These are phyloP conservation scores for Psammodynastes pulverulentus DNA, from an alignment of 2,113 vertebrate species.

Conservation along the genomic window DNA sequence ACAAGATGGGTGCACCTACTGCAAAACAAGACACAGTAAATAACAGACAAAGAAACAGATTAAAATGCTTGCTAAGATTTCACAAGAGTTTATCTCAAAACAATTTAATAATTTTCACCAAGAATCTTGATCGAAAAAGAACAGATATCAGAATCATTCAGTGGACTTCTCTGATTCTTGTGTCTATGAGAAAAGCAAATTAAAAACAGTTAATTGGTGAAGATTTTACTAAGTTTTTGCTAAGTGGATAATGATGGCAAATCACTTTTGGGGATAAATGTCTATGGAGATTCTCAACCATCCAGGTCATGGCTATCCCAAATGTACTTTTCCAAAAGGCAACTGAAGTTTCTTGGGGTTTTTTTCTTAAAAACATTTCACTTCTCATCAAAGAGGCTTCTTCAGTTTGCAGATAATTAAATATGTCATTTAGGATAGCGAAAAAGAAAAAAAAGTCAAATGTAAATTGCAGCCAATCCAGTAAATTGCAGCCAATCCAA, in stretches of 20 bases:
- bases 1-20: background rate
- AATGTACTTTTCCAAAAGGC: background rate
- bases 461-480: background rate
- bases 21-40: constrained; percentile 31
- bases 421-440: background rate
- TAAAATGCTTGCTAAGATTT: constrained; percentile 18
- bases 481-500: background rate
- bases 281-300: background rate
- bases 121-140: background rate
- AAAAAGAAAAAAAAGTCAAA: background rate
- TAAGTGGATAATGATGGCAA: background rate
- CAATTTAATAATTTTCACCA: constrained; percentile 13
- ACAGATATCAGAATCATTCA: background rate
- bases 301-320: background rate
- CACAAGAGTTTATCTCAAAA: background rate
- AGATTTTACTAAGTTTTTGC: background rate
- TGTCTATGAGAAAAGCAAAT: background rate
- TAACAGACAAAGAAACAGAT: background rate
- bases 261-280: background rate
- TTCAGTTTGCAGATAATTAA: background rate
- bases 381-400: background rate
- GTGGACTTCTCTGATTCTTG: background rate
- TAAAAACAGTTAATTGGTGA: background rate
- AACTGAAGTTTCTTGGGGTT: background rate
- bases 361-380: background rate